Evolutionary conservation across 2,888 invertebrate species (phyloP), one percentile per base, ranked within the genome.

Genomic region (Hirtodrosophila alboralis): DNA sequence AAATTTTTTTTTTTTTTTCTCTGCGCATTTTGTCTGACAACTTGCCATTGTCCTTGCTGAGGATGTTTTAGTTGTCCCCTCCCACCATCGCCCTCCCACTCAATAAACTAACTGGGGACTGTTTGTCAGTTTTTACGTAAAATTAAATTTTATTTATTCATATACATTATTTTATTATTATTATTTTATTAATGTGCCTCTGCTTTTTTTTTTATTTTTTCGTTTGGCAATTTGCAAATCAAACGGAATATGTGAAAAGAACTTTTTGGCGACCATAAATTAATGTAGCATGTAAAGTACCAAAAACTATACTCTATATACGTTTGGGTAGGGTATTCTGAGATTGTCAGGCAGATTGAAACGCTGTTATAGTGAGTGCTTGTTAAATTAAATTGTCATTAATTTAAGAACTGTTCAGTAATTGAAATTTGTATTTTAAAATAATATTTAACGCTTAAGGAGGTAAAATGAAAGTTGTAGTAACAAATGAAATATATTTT

Each of bases 131-230:
- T 78, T 77, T 67, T 70, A 57, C 58, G 80, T 67, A 73, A 78
- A 79, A 79, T 79, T 80, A 80, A 80, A 80, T 80, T 80, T 79
- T 79, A 79, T 80, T 78, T 78, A 78, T 78, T 79, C 71, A 78
- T 78, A 78, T 78, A 64, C 54, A 73, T 79, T 69, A 69, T 63
- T 58, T 64, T 70, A 58, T 23, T 21, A 21, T 21, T 21, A 21
- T 21, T 18, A 18, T 62, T 66, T 40, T 67, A 73, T 77, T 77
- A 77, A 76, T 76, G 62, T 56, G 31, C 60, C 61, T 77, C n/a
- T n/a, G n/a, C n/a, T n/a, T n/a, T n/a, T n/a, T n/a, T n/a, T n/a
- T n/a, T n/a, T n/a, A n/a, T n/a, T n/a, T n/a, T n/a, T n/a, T n/a
- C n/a, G 72, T 38, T 43, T 37, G 60, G 52, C 70, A 53, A 70